A percentile compares a stretch with the other conserved stretches of the same genome.
Evolutionary conservation across 2,888 invertebrate species (phyloP).

Genomic region (Latheticus oryzae): DNA sequence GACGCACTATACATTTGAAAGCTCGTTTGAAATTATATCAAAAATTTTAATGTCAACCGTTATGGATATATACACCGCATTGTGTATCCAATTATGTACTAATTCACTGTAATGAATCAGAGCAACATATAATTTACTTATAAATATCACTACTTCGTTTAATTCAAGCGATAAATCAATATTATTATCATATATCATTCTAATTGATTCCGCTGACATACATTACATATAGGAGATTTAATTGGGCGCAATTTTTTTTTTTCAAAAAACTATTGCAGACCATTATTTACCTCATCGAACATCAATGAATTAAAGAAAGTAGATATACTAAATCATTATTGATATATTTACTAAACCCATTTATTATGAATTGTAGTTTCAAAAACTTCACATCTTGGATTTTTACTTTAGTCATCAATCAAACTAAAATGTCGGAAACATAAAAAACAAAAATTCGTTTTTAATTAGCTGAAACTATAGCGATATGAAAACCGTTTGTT

Average conservation of each 20-base stretch:
- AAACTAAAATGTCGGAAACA: too few relatives aligned
- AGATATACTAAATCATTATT: slow-evolving; percentile 23
- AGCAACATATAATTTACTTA: slow-evolving; percentile 35
- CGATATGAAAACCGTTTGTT: too few relatives aligned
- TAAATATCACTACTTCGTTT: slow-evolving; percentile 32
- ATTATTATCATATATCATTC: slow-evolving; percentile 24
- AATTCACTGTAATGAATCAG: slow-evolving; percentile 30
- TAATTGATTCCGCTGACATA: slow-evolving; percentile 36
- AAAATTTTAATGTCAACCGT: slow-evolving; percentile 3
- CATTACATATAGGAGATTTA: slow-evolving; percentile 27
- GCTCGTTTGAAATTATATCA: too few relatives aligned
- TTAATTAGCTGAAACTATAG: too few relatives aligned
- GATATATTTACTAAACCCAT: too few relatives aligned
- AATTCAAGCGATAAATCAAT: slow-evolving; percentile 30
- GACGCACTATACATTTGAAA: too few relatives aligned
- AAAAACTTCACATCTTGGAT: too few relatives aligned
- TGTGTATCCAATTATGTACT: slow-evolving; percentile 26
- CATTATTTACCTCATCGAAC: slow-evolving; percentile 15
- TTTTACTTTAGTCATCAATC: too few relatives aligned
- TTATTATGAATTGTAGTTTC: too few relatives aligned
- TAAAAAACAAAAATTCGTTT: too few relatives aligned
- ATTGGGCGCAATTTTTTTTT: slow-evolving; percentile 24
- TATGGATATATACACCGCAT: slow-evolving; percentile 9
- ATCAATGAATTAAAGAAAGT: too few relatives aligned
- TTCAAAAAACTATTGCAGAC: slow-evolving; percentile 9